These are phyloP conservation scores for Leptopilina myrica DNA, from an alignment of 2,888 invertebrate species.

Conservation along the genomic window DNA sequence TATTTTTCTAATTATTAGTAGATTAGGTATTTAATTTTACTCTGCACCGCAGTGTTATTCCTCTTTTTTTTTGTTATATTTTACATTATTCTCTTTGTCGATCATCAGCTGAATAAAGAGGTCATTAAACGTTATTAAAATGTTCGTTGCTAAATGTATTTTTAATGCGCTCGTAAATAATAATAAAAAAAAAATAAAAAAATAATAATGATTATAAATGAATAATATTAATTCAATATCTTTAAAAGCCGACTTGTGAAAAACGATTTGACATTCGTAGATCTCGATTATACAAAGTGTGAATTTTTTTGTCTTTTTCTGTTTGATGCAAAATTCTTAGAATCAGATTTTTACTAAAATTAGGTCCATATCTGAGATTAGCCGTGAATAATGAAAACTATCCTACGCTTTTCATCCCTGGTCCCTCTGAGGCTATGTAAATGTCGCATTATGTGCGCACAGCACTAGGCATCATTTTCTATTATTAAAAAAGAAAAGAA, in stretches of 20 bases:
- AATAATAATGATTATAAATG: background rate
- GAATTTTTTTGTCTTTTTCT: background rate
- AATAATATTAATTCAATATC: background rate
- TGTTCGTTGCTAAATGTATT: conserved; percentile 36
- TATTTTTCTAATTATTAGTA: background rate
- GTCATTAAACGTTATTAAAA: conserved; percentile 38
- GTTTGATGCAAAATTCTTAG: conserved; percentile 20
- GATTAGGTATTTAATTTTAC: conserved; percentile 12
- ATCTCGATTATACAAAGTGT: conserved; percentile 33
- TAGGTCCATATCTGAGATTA: background rate
- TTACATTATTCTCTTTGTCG: background rate
- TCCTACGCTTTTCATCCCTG: conserved; percentile 25
- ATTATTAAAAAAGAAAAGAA: background rate
- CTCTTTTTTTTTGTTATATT: background rate
- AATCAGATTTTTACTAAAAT: conserved; percentile 14
- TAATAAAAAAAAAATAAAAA: too few relatives aligned
- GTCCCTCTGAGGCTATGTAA: conserved; percentile 39
- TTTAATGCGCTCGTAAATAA: conserved; percentile 15
- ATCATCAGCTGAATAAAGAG: conserved; percentile 23
- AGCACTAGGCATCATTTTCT: too few relatives aligned
- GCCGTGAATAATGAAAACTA: conserved; percentile 29
- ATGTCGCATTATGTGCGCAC: background rate
- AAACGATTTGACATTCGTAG: conserved; percentile 34
- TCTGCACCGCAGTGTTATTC: background rate
- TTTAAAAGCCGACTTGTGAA: conserved; percentile 36